These are phyloP conservation scores for Labeo calbasu DNA, from an alignment of 2,797 vertebrate species.

Conservation along the genomic window DNA sequence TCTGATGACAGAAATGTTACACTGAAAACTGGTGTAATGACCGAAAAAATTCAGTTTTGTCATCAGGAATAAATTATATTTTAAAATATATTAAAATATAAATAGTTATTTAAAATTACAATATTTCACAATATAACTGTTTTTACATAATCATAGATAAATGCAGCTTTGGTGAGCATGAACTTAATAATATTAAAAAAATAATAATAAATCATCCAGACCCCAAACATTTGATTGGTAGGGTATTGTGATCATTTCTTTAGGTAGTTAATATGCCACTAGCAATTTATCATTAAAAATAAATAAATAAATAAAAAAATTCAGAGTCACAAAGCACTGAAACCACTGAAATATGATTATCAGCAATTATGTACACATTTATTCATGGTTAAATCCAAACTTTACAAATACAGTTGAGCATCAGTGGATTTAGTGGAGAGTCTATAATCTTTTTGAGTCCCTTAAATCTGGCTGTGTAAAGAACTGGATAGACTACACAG, in stretches of 20 bases:
- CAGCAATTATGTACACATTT: conserved; percentile 33
- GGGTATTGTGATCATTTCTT: background rate
- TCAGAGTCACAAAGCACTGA: background rate
- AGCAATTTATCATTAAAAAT: background rate
- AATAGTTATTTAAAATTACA: too few relatives aligned
- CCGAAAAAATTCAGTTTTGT: background rate
- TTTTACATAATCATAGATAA: background rate
- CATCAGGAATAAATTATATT: background rate
- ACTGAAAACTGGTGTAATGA: background rate
- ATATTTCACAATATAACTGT: background rate
- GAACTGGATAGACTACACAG: background rate
- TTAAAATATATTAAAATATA: background rate
- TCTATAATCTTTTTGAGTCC: background rate
- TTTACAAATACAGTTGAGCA: conserved; percentile 20
- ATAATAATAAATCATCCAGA: background rate
- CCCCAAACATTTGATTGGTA: background rate
- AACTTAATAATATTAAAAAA: background rate
- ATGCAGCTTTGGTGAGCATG: background rate
- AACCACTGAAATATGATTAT: background rate
- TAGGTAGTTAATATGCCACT: background rate
- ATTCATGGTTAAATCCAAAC: conserved; percentile 9
- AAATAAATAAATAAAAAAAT: too few relatives aligned
- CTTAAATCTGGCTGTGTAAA: conserved; percentile 4
- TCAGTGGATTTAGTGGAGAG: conserved; percentile 5
- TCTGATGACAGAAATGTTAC: background rate